Conservation (phyloP, 2,888 invertebrate species). For the Melanargia galathea region DNA sequence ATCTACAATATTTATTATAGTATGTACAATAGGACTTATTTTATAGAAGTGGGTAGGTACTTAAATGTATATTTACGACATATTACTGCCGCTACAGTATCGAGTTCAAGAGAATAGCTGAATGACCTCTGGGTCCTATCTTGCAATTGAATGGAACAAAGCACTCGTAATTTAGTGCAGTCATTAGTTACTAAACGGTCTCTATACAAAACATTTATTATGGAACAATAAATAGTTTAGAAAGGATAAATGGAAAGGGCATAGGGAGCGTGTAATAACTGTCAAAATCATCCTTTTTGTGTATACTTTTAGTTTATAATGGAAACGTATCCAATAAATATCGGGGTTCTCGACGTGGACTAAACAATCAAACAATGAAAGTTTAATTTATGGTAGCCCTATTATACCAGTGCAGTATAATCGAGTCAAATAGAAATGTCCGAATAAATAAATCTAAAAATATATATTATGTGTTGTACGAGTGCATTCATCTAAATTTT, state of each 20-base stretch:
- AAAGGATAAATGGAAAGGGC: slow-evolving; percentile 11
- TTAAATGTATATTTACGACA: background rate
- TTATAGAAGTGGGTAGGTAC: background rate
- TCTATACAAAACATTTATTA: slow-evolving; percentile 15
- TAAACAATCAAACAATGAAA: slow-evolving; percentile 40
- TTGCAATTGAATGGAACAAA: slow-evolving; percentile 16
- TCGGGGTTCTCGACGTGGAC: slow-evolving; percentile 32
- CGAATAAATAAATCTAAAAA: background rate
- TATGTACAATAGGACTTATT: background rate
- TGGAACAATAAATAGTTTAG: slow-evolving; percentile 15
- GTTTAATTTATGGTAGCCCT: slow-evolving; percentile 39
- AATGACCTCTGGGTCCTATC: slow-evolving; percentile 8
- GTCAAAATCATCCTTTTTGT: slow-evolving; percentile 27
- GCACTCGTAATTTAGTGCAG: slow-evolving; percentile 15
- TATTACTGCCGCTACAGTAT: slow-evolving; percentile 3
- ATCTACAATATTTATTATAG: too few species aligned
- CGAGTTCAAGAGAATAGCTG: slow-evolving; percentile 2
- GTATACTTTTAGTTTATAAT: slow-evolving; percentile 37
- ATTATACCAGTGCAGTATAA: slow-evolving; percentile 28
- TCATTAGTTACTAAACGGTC: slow-evolving; percentile 12
- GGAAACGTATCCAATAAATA: slow-evolving; percentile 31
- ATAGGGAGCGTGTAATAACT: slow-evolving; percentile 20
- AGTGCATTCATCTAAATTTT: background rate
- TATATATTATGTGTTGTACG: background rate
- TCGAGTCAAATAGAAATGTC: slow-evolving; percentile 4